Percentiles rank a stretch among this genome's conserved stretches.
phyloP scores from a whole-genome alignment of 1,140 invertebrate genomes.

The silkworm (Bombyx mori) region ASM3026992v2 NC_085111.1:13179001-13179500 shows the following conservation, averaged over 20 bases:
- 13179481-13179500: too few relatives aligned
- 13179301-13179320: neutral
- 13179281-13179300: neutral
- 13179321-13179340: neutral
- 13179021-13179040: conserved; percentile 66
- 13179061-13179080: conserved; percentile 81
- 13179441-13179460: too few relatives aligned
- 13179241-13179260: conserved; percentile 78
- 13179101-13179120: conserved; percentile 82
- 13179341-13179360: too few relatives aligned
- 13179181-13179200: conserved; percentile 93
- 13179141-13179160: conserved; percentile 87
- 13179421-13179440: too few relatives aligned
- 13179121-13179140: conserved; percentile 82
- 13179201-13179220: conserved; percentile 93
- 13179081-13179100: conserved; percentile 75
- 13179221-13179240: conserved; percentile 88
- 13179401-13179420: too few relatives aligned
- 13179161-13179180: conserved; percentile 92
- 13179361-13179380: too few relatives aligned
- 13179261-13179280: neutral
- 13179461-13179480: too few relatives aligned
- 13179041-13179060: conserved; percentile 82
- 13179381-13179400: too few relatives aligned
- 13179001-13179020: conserved; percentile 36